Conservation (phyloP, 2,113 vertebrate genomes). For the Phylloscopus whistleri region DNA sequence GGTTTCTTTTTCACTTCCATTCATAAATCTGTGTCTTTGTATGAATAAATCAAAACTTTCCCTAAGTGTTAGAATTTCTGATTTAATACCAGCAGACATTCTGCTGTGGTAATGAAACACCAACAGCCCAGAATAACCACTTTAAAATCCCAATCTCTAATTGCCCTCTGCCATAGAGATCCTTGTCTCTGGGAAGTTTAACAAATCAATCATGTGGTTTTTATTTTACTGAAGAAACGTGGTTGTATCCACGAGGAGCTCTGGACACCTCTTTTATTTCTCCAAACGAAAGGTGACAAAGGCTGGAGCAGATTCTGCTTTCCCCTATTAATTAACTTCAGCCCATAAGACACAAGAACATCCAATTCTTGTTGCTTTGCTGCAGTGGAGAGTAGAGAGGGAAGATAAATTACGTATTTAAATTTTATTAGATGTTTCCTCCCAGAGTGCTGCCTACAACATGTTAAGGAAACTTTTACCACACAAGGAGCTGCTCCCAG, state of each 20-base stretch:
- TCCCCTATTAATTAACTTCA: neutral
- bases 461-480: neutral
- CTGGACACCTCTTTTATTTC: neutral
- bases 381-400: neutral
- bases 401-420: neutral
- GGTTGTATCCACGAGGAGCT: neutral
- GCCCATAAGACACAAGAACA: neutral
- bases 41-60: neutral
- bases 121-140: neutral
- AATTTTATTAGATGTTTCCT: neutral
- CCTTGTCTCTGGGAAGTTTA: neutral
- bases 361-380: neutral
- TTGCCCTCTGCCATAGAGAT: neutral
- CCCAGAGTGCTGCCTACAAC: neutral
- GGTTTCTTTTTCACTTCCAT: neutral
- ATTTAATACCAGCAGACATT: neutral
- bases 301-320: neutral
- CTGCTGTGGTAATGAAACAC: neutral
- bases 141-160: neutral
- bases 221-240: neutral
- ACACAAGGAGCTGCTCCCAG: neutral
- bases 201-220: neutral
- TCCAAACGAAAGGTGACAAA: neutral
- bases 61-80: neutral
- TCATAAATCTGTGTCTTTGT: neutral